These are phyloP conservation scores for Myopa testacea DNA, from an alignment of 2,888 invertebrate genomes.

Conservation along the genomic window DNA sequence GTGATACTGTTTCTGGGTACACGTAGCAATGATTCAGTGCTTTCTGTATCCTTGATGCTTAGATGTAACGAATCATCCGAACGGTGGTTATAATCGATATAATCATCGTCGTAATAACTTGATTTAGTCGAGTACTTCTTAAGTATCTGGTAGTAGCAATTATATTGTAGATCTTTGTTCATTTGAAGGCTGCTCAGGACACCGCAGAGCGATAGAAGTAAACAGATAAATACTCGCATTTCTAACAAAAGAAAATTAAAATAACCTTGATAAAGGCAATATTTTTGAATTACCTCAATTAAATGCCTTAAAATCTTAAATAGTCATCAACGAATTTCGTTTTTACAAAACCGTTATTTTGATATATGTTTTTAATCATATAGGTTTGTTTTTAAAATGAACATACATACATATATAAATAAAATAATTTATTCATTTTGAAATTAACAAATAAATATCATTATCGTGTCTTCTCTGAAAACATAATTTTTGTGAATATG, in stretches of 20 bases:
- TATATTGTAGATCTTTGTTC: conserved; percentile 34
- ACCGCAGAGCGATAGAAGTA: conserved; percentile 1
- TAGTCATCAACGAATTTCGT: no score
- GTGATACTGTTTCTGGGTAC: conserved; percentile 20
- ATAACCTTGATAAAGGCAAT: neutral
- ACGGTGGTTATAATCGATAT: conserved; percentile 13
- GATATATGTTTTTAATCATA: no score
- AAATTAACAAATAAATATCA: no score
- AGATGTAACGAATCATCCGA: neutral
- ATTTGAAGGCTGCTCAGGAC: conserved; percentile 17
- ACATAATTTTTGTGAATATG: no score
- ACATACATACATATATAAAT: no score
- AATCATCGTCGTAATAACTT: conserved; percentile 12
- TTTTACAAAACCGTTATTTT: no score
- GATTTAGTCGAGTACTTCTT: conserved; percentile 22
- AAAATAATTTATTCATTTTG: no score
- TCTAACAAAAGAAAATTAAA: neutral
- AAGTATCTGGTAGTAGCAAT: conserved; percentile 33
- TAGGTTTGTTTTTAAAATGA: no score
- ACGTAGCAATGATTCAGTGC: conserved; percentile 2
- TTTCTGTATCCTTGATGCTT: neutral
- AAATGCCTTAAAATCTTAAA: no score
- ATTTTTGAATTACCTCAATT: neutral
- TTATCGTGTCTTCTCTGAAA: no score
- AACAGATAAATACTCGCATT: conserved; percentile 24